Base-by-base conservation (phyloP, 1,140 invertebrate species). In the Pogonognathellus flavescens region DNA sequence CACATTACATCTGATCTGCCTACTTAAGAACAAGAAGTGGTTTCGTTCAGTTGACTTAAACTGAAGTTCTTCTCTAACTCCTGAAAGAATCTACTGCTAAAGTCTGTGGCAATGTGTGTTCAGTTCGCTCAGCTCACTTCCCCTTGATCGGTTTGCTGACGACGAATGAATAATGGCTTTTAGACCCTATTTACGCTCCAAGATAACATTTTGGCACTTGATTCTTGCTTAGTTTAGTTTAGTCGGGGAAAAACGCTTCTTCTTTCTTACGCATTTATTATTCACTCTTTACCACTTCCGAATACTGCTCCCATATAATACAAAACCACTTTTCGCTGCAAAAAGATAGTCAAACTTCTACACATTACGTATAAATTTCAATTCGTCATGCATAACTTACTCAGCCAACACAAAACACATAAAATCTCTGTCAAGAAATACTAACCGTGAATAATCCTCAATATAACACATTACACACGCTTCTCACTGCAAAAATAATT, bases 131-230 rank as follows among this genome's bases (percentile, higher is more conserved):
- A 50, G n/a, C 25, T 76, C 41, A 76, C 80, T 81, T 81, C 55
- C 50, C 52, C 80, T 57, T 81, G 80, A 53, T 81, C 55, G 80
- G 55, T 57, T 80, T 84, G 83, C 53, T 84, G 70, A 76, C 22
- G 84, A 85, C 31, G 57, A 81, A 55, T 80, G 76, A 85, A 85
- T 81, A 85, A 85, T 85, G 84, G 76, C 84, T 85, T 84, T 85
- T 85, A 85, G 81, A 82, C 84, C 76, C 57, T 85, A 85, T 85
- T 85, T 81, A 85, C 72, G 84, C 57, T 76, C 53, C 53, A 66
- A 85, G 49, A 76, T 85, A 84, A 72, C 49, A 72, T 80, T 84
- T 80, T 80, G 72, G 52, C 83, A 84, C 66, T 84, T 84, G 57
- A 85, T 81, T 81, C 84, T 85, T 85, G 70, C 70, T 76, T 76